These are phyloP conservation scores for Sebastes alutus DNA, from an alignment of 2,797 vertebrate species.

Conservation along the genomic window DNA sequence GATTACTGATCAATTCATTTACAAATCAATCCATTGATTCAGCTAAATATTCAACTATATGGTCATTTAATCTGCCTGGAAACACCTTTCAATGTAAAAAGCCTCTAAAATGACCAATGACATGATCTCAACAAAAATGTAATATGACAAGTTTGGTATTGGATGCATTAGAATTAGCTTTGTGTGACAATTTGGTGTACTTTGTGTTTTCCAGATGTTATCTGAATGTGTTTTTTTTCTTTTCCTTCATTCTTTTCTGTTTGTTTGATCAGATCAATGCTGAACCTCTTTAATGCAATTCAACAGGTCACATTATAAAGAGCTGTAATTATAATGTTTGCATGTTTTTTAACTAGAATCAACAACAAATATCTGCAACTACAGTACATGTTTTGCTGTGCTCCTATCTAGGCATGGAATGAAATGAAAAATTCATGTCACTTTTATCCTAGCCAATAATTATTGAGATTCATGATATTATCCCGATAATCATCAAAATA, in stretches of 20 bases:
- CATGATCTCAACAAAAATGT: neutral
- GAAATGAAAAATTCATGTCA: no score
- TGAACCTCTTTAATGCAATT: neutral
- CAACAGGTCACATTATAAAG: neutral
- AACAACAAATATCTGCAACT: neutral
- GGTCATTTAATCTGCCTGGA: neutral
- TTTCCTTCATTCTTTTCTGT: neutral
- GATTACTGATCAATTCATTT: neutral
- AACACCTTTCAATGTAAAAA: neutral
- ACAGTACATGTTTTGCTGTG: neutral
- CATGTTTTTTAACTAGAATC: neutral
- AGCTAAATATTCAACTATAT: neutral
- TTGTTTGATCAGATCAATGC: neutral
- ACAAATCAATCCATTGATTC: neutral
- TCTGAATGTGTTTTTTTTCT: neutral
- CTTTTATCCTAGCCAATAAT: no score
- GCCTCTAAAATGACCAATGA: neutral
- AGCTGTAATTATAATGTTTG: neutral
- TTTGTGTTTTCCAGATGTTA: neutral
- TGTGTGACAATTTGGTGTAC: neutral
- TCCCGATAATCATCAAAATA: no score
- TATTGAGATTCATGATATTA: no score
- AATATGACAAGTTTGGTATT: neutral
- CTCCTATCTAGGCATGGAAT: no score
- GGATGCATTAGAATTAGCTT: neutral